Base-by-base conservation (phyloP, 2,797 vertebrate species). In the Propithecus deckenii region DNA sequence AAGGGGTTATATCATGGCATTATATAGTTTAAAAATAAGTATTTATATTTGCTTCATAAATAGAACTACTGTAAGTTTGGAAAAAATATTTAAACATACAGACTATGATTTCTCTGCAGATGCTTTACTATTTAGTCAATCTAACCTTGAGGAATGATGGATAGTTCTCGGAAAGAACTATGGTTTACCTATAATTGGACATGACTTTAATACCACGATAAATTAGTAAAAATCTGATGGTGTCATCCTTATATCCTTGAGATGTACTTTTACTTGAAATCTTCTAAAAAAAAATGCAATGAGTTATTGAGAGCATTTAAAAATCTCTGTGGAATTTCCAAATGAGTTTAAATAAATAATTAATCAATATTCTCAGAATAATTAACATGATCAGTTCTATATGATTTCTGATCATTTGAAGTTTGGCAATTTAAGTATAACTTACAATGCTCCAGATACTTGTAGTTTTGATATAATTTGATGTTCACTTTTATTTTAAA, bases 221-320 rank as follows among this genome's bases (percentile, higher is more conserved):
- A 96, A 96, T 85, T 96, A 75, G 2, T 80, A 20, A 67, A 91
- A 28, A 91, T 76, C 12, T 72, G 0, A 85, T 93, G 63, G 1
- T 55, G 48, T 91, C 69, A 69, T 93, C 2, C 0, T 92, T 88
- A 12, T 55, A 65, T 72, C 25, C 87, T 76, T 96, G 65, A 92
- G 13, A 72, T 35, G 9, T 67, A 81, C n/a, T 83, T 22, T 17
- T 84, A 38, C 35, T 35, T 85, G n/a, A 89, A 95, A 43, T 76
- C 9, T 46, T 89, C 74, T 92, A 35, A 94, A 92, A 97, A 41
- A 41, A 97, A 63, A 84, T 86, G 5, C 59, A 96, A 91, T 86
- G 7, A 96, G 76, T 48, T 71, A 11, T 81, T 96, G 14, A 86
- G 1, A 93, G 0, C 30, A 85, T 80, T 94, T 81, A 3, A 78